Conservation (phyloP, 2,888 invertebrate genomes). For the Limnephilus lunatus region DNA sequence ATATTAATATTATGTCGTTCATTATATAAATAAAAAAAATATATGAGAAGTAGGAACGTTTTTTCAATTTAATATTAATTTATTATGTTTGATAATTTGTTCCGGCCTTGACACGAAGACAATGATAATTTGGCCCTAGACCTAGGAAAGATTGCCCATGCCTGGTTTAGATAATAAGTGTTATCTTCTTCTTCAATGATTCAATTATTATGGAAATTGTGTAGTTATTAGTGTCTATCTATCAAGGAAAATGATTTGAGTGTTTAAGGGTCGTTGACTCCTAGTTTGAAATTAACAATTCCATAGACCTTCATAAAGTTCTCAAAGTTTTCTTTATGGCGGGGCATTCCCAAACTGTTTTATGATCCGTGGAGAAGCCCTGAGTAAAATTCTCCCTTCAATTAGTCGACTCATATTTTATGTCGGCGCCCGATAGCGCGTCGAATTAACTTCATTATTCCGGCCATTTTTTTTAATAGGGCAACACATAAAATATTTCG, state of each 20-base stretch:
- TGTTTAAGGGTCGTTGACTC: not conserved
- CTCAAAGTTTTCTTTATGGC: not conserved
- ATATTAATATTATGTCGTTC: no score
- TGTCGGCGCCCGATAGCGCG: constrained; percentile 43
- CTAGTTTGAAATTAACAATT: not conserved
- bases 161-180: no score
- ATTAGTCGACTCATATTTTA: constrained; percentile 44
- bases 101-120: no score
- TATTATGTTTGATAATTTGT: no score
- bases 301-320: not conserved
- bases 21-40: no score
- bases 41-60: no score
- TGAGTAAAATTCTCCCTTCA: constrained; percentile 40
- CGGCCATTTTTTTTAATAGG: constrained; percentile 39
- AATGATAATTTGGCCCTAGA: no score
- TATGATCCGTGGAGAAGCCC: not conserved
- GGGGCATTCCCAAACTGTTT: not conserved
- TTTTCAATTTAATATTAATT: no score
- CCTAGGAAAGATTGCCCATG: no score
- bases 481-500: constrained; percentile 31
- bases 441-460: constrained; percentile 40
- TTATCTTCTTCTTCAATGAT: no score
- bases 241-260: not conserved
- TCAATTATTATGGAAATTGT: not conserved
- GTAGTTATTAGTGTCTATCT: not conserved